Percentiles rank a stretch among this genome's conserved stretches.
Conservation (phyloP, 2,797 vertebrate genomes). For the Peromyscus eremicus region DNA sequence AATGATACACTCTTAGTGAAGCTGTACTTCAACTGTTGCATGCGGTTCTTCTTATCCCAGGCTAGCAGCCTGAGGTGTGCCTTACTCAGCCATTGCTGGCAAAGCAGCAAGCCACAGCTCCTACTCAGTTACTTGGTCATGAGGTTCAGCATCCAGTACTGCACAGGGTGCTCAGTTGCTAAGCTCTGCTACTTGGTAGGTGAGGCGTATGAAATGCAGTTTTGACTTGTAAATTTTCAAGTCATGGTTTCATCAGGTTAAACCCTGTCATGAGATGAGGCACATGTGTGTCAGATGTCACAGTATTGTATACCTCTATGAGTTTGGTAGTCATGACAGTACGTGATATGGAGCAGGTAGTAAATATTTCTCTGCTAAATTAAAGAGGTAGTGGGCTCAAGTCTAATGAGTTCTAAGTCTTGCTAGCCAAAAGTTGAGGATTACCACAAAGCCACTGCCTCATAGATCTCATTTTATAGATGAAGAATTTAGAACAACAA, state of each 20-base stretch:
- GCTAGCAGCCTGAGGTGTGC: neutral
- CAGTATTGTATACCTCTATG: constrained; percentile 2
- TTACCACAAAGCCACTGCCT: constrained; percentile 39
- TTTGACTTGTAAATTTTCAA: neutral
- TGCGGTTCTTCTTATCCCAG: neutral
- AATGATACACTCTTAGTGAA: neutral
- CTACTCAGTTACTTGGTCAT: neutral
- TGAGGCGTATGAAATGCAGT: neutral
- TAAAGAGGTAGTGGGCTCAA: constrained; percentile 8
- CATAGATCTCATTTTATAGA: constrained; percentile 48
- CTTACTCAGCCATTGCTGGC: neutral
- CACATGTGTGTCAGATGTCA: neutral
- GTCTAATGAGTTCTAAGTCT: constrained; percentile 27
- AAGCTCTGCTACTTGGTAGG: neutral
- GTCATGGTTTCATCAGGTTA: neutral
- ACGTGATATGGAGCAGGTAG: constrained; percentile 15
- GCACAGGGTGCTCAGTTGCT: neutral
- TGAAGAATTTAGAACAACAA: constrained; percentile 38
- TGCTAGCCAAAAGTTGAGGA: constrained; percentile 21
- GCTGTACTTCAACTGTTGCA: neutral
- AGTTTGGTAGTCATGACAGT: constrained; percentile 23
- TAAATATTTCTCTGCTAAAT: constrained; percentile 61
- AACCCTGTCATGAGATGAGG: neutral
- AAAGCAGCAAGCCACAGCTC: neutral
- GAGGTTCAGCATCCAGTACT: no score